Evolutionary conservation across 2,888 invertebrate genomes (phyloP), one percentile per base, ranked within the genome.

Genomic region (Folsomia manolachei): DNA sequence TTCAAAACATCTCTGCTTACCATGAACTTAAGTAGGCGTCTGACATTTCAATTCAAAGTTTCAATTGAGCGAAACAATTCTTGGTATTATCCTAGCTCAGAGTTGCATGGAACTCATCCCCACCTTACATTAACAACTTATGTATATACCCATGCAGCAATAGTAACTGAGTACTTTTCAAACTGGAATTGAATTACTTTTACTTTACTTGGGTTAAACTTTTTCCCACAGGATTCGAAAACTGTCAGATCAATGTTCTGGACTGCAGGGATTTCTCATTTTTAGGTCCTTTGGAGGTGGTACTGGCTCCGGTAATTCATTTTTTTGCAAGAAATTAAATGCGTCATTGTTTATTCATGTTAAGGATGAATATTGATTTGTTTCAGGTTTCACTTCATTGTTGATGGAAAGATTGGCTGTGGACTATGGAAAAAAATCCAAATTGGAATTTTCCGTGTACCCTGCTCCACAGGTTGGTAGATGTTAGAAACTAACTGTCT

Each of bases 221-320:
- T 39, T 77, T 27, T 56, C n/a, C n/a, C n/a, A n/a, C n/a, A 27
- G 74, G 64, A 86, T 92, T 71, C 86, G 91, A 73, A 92, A 91
- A 83, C 84, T 92, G 80, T 87, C 92, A 1, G 93, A 94, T 82
- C 91, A 92, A 83, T 93, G 93, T 82, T 90, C 90, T 60, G 90
- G 92, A 1, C 85, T 90, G 53, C 88, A 92, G 86, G 94, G 94
- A 53, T 94, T 94, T 85, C 89, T 94, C 81, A 90, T 95, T 72
- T 95, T 94, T 85, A 94, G 95, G 83, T 93, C 93, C 11, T 91
- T 94, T 76, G 93, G 90, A 74, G 92, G 90, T 39, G 94, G 94
- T 67, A 95, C 93, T 27, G 95, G 93, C 27, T 94, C 92, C 0
- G 39, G 39, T 39, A 14, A 39, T 4, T 39, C 4, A 39, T 14